Base-by-base conservation (phyloP, 2,888 invertebrate species). In the Microplitis deprimator region DNA sequence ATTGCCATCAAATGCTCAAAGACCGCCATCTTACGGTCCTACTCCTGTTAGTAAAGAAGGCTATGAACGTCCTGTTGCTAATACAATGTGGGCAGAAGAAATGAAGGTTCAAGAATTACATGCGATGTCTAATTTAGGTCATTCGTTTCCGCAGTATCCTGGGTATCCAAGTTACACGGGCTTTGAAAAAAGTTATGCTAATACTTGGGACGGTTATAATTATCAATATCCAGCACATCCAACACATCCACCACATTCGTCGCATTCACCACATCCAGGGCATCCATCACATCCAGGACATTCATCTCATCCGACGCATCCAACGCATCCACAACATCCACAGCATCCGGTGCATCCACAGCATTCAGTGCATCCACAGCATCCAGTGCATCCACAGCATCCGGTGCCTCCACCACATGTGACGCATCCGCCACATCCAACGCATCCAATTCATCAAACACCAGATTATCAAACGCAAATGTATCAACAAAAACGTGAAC, bases 161-260 rank as follows among this genome's bases (percentile, higher is more conserved):
- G 92, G 93, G 6, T 93, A 93, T 82, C 91, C 87, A 0, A 85
- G 93, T 82, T 87, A 92, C 3, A 88, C 92, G 0, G 92, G 92
- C 73, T 92, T 92, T 82, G 93, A 93, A 73, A 90, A 90, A 68
- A 79, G 88, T 3, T 89, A 88, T 41, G 76, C 87, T 0, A 89
- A 89, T 72, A 81, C 86, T 0, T 87, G 87, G 86, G 89, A 90
- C 1, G 86, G 88, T 71, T 92, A 92, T 82, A 94, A 93, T 80
- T 91, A 94, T 84, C 93, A 50, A 50, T 13, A 50, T 50, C 50
- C 50, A 3, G 50, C 13, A 13, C 50, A 50, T 50, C 13, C 50
- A 13, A 13, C 13, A 7, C 50, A 50, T 13, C 13, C 50, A 3
- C 50, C 8, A 50, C 50, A 50, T 50, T 13, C 50, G 8, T 7